phyloP scores from a whole-genome alignment of 1,140 invertebrate genomes.

The Eufriesea mexicana region DNA sequence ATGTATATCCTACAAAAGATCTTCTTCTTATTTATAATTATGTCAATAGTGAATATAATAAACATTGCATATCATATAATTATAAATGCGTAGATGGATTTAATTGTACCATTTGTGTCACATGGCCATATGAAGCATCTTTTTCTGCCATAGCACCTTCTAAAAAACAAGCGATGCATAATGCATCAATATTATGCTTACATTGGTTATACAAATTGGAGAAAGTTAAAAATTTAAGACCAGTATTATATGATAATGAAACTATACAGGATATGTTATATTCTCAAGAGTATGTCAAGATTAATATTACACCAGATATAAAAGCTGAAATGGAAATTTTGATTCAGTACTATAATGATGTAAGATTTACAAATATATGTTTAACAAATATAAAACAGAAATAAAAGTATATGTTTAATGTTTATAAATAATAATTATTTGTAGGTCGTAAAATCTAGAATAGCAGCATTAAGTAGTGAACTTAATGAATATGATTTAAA shows the following conservation, averaged over 20 bases:
- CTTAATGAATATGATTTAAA: background rate
- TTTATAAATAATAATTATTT: constrained; percentile 31
- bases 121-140: constrained; percentile 71
- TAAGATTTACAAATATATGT: constrained; percentile 38
- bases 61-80: constrained; percentile 17
- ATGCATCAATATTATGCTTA: constrained; percentile 69
- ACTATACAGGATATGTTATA: constrained; percentile 30
- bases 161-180: constrained; percentile 59
- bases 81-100: background rate
- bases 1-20: constrained; percentile 42
- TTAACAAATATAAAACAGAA: constrained; percentile 1
- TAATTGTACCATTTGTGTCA: constrained; percentile 58
- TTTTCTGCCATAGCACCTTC: constrained; percentile 59
- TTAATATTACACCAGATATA: constrained; percentile 59
- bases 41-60: constrained; percentile 57
- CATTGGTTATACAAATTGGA: constrained; percentile 66
- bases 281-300: background rate
- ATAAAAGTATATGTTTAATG: constrained; percentile 12
- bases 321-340: constrained; percentile 59
- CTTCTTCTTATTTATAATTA: constrained; percentile 58
- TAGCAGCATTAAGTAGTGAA: background rate
- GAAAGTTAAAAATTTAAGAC: constrained; percentile 60
- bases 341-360: constrained; percentile 64
- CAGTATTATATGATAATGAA: constrained; percentile 53
- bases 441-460: constrained; percentile 52